phyloP scores from a whole-genome alignment of 2,888 invertebrate genomes.

The Caenorhabditis macrosperma region DNA sequence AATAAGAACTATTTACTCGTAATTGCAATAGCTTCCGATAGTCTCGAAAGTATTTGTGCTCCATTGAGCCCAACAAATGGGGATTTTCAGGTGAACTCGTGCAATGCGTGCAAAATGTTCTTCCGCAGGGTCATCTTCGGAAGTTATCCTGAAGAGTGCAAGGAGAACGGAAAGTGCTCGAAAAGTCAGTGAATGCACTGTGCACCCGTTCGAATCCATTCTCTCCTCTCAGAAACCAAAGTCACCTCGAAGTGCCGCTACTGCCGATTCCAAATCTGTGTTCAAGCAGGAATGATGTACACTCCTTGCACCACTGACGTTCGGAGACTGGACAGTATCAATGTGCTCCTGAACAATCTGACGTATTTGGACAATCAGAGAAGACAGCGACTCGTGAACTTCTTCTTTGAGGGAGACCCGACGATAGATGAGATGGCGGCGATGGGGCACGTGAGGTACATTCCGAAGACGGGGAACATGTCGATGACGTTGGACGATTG shows the following conservation, averaged over 20 bases:
- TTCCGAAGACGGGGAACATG: neutral
- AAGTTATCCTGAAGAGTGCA: neutral
- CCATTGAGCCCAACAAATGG: no score
- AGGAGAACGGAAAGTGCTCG: neutral
- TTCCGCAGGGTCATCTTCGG: slow-evolving; percentile 13
- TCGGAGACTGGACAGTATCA: neutral
- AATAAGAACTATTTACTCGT: no score
- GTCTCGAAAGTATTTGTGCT: no score
- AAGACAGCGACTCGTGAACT: neutral
- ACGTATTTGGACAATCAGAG: neutral
- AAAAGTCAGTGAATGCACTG: slow-evolving; percentile 3
- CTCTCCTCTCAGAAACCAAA: neutral
- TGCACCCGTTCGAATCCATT: neutral
- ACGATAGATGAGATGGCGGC: neutral
- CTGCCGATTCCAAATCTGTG: slow-evolving; percentile 16
- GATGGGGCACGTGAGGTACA: neutral
- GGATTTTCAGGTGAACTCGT: slow-evolving; percentile 8
- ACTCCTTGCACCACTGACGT: neutral
- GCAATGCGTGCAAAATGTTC: slow-evolving; percentile 1
- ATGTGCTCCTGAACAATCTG: neutral
- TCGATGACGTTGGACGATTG: neutral
- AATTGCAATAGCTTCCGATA: no score
- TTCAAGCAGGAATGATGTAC: slow-evolving; percentile 3
- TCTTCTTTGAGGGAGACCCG: neutral
- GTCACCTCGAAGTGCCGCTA: neutral